Evolutionary conservation across 2,888 invertebrate species (phyloP).

Genomic region (Chrysina gloriosa): DNA sequence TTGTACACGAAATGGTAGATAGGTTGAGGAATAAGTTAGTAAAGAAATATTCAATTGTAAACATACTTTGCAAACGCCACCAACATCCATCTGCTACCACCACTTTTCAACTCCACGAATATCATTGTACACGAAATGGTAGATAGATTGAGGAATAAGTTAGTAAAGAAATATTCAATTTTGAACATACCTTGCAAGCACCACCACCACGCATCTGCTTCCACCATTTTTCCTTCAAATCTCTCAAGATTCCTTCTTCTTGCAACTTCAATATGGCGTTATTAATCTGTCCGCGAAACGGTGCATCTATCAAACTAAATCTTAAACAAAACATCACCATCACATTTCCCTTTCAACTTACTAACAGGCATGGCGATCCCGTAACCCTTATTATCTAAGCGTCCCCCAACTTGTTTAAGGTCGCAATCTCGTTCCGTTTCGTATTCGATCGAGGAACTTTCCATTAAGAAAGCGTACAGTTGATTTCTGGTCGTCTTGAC

Average conservation of each 20-base stretch:
- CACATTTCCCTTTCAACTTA: slow-evolving; percentile 65
- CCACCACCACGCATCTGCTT: slow-evolving; percentile 71
- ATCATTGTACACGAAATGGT: too few relatives aligned
- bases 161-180: not conserved
- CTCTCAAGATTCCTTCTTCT: slow-evolving; percentile 82
- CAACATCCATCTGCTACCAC: slow-evolving; percentile 80
- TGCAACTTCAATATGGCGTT: slow-evolving; percentile 87
- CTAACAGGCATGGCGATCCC: slow-evolving; percentile 93
- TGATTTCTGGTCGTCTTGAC: slow-evolving; percentile 82
- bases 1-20: too few relatives aligned
- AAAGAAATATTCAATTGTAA: not conserved
- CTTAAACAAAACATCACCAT: too few relatives aligned
- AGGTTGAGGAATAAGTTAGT: too few relatives aligned
- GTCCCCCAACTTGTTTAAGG: slow-evolving; percentile 82
- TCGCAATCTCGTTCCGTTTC: slow-evolving; percentile 87
- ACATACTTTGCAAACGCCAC: slow-evolving; percentile 58
- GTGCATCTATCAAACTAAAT: slow-evolving; percentile 72
- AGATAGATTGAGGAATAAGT: too few relatives aligned
- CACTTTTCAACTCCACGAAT: too few relatives aligned
- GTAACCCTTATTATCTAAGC: slow-evolving; percentile 91
- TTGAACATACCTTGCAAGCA: slow-evolving; percentile 48
- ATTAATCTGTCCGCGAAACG: slow-evolving; percentile 80
- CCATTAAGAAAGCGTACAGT: slow-evolving; percentile 95
- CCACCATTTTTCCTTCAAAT: slow-evolving; percentile 92
- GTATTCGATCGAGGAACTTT: slow-evolving; percentile 95